Evolutionary conservation across 2,113 vertebrate species (phyloP).

Genomic region (Bothrops jararaca): DNA sequence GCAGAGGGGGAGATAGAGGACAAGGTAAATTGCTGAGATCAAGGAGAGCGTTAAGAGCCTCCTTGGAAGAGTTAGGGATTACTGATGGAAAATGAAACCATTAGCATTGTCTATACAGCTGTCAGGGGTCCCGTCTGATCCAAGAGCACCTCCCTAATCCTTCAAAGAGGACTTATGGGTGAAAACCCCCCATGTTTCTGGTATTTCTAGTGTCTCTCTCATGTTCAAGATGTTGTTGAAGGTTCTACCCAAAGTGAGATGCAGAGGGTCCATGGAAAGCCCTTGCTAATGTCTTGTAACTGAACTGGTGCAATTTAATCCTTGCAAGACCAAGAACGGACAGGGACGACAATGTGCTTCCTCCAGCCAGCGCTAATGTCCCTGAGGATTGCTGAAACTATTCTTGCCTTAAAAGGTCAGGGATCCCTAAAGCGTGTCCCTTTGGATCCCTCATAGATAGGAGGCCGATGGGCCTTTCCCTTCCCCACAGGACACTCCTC

Average conservation of each 20-base stretch:
- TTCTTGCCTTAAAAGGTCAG: background rate
- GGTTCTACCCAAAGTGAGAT: background rate
- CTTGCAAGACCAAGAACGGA: background rate
- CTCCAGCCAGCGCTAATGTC: background rate
- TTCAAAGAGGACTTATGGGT: background rate
- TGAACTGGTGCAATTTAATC: background rate
- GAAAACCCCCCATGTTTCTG: background rate
- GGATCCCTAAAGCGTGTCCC: background rate
- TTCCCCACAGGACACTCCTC: background rate
- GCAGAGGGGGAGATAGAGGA: too few species aligned
- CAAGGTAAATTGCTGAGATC: too few species aligned
- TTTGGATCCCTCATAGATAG: background rate
- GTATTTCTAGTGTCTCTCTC: background rate
- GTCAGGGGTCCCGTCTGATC: background rate
- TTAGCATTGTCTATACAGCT: background rate
- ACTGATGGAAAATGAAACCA: background rate
- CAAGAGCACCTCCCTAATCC: background rate
- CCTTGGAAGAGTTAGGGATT: background rate
- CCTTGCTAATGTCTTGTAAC: background rate
- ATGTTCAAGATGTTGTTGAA: background rate
- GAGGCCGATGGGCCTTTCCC: too few species aligned
- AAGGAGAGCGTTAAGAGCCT: too few species aligned
- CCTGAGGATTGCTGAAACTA: background rate
- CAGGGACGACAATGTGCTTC: background rate
- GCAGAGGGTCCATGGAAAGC: background rate